Evolutionary conservation across 2,888 invertebrate genomes (phyloP).

Genomic region (Pecten maximus): DNA sequence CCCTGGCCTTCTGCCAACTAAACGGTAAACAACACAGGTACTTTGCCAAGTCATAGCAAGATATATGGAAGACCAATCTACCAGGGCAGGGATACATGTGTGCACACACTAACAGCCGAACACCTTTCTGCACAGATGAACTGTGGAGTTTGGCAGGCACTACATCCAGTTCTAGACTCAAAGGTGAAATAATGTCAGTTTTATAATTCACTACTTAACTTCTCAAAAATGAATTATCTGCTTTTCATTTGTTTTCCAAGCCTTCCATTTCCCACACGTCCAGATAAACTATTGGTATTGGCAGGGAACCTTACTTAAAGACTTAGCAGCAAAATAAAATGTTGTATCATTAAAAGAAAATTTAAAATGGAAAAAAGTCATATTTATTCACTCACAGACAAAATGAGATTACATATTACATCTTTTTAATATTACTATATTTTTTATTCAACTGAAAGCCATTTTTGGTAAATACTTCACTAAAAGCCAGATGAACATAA

Average conservation of each 20-base stretch:
- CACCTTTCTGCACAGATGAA: slow-evolving; percentile 19
- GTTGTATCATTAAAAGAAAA: no score
- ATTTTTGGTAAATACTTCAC: no score
- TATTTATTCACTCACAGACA: no score
- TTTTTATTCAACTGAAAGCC: no score
- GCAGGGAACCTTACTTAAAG: no score
- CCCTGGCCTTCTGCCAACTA: background rate
- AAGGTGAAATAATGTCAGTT: slow-evolving; percentile 30
- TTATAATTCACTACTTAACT: slow-evolving; percentile 2
- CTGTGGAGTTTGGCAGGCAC: slow-evolving; percentile 13
- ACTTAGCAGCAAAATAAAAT: no score
- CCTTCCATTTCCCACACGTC: background rate
- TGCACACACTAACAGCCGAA: background rate
- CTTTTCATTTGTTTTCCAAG: background rate
- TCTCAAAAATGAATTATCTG: background rate
- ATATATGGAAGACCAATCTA: slow-evolving; percentile 30
- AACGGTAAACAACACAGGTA: slow-evolving; percentile 1
- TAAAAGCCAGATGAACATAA: no score
- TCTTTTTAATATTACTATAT: no score
- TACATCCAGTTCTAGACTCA: background rate
- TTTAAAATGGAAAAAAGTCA: no score
- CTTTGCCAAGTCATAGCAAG: slow-evolving; percentile 26
- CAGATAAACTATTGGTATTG: background rate
- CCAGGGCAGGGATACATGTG: background rate
- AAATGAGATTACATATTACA: no score